Conservation (phyloP, 1,140 invertebrate genomes). For the Orius insidiosus region DNA sequence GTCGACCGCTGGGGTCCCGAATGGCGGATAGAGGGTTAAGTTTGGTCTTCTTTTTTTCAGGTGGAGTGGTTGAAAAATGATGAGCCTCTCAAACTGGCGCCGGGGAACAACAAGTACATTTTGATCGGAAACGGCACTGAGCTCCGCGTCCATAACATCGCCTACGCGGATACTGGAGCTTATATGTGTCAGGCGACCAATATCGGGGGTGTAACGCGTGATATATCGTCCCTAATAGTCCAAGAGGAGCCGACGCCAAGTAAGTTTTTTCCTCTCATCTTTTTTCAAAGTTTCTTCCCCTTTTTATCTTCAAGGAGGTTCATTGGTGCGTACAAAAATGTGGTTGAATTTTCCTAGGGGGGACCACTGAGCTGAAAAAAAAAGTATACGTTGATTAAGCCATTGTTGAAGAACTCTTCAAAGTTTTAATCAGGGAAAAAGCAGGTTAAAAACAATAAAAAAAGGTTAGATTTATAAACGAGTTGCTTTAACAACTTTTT, state of each 20-base stretch:
- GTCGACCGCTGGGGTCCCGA: no score
- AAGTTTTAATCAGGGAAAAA: no score
- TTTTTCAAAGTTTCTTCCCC: neutral
- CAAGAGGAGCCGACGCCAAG: conserved; percentile 49
- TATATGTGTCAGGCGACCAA: conserved; percentile 63
- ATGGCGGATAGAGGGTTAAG: no score
- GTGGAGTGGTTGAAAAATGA: conserved; percentile 59
- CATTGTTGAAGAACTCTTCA: no score
- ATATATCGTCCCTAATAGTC: conserved; percentile 52
- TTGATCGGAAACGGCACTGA: conserved; percentile 53
- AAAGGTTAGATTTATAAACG: no score
- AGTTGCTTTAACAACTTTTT: no score
- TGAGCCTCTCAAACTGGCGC: conserved; percentile 37
- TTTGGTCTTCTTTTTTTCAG: conserved; percentile 20
- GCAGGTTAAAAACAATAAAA: no score
- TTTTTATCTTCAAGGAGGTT: no score
- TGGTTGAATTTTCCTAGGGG: no score
- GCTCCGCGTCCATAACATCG: conserved; percentile 43
- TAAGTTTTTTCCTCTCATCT: conserved; percentile 25
- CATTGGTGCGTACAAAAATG: no score
- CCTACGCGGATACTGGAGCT: conserved; percentile 54
- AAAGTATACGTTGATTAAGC: no score
- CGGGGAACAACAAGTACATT: conserved; percentile 35
- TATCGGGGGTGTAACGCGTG: conserved; percentile 46
- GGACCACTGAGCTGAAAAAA: no score